A percentile compares a stretch with the other conserved stretches of the same genome.
Conservation (phyloP, 2,888 invertebrate species). For the Chironomus tentans region DNA sequence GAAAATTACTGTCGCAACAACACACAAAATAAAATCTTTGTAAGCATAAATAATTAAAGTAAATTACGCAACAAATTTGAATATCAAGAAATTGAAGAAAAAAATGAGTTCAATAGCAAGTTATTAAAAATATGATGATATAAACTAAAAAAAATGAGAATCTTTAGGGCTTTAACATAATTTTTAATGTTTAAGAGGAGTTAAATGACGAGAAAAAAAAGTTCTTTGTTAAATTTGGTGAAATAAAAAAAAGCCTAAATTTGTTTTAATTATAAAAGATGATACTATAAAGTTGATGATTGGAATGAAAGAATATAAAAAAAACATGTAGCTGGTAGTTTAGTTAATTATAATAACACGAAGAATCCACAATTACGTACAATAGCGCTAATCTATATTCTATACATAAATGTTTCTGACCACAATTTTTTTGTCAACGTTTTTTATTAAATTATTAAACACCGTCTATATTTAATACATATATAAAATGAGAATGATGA, state of each 20-base stretch:
- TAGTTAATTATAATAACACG: neutral
- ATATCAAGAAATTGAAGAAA: no score
- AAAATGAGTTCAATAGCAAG: no score
- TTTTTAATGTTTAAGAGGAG: neutral
- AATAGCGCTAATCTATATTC: no score
- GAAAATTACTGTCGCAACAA: no score
- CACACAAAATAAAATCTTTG: no score
- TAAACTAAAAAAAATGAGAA: no score
- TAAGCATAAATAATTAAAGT: no score
- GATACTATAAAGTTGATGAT: neutral
- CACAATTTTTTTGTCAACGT: constrained; percentile 2
- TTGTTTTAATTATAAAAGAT: constrained; percentile 3
- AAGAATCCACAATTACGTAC: neutral
- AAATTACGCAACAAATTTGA: no score
- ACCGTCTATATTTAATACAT: neutral
- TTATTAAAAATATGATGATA: no score
- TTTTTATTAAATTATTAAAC: neutral
- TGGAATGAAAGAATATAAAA: neutral
- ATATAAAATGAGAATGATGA: neutral
- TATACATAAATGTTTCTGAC: neutral
- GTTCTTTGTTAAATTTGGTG: constrained; percentile 12
- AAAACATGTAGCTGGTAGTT: neutral
- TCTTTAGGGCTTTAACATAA: neutral
- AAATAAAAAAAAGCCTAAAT: constrained; percentile 15
- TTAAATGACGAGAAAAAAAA: neutral